These are phyloP conservation scores for Myopa testacea DNA, from an alignment of 2,888 invertebrate genomes.

Conservation along the genomic window DNA sequence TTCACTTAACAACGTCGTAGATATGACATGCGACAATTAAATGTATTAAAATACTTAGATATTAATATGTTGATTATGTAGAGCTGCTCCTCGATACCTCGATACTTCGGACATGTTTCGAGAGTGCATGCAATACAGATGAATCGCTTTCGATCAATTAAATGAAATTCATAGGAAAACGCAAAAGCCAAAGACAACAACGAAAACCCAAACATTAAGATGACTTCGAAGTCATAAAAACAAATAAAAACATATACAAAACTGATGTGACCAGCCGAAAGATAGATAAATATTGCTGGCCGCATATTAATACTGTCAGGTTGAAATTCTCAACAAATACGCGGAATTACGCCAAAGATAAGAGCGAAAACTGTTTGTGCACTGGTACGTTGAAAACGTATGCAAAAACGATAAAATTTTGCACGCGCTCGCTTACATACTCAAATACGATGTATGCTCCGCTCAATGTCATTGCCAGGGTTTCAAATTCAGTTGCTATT, in stretches of 20 bases:
- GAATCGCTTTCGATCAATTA: constrained; percentile 24
- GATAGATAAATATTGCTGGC: constrained; percentile 11
- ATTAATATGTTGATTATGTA: constrained; percentile 7
- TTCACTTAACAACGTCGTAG: constrained; percentile 6
- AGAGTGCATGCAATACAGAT: constrained; percentile 17
- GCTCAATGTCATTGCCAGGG: neutral
- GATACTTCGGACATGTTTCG: neutral
- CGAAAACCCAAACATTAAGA: neutral
- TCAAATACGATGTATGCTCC: neutral
- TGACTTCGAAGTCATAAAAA: neutral
- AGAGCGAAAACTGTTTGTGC: constrained; percentile 40
- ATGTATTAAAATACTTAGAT: constrained; percentile 18
- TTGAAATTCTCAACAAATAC: constrained; percentile 47
- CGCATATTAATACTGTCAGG: constrained; percentile 41
- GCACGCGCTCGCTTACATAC: constrained; percentile 23
- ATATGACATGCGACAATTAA: constrained; percentile 25
- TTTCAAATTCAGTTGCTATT: neutral
- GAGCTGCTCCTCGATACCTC: neutral
- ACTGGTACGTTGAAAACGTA: constrained; percentile 14
- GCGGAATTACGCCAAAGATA: constrained; percentile 53
- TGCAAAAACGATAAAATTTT: constrained; percentile 32
- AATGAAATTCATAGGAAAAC: neutral
- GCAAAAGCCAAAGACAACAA: neutral
- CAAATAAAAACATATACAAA: constrained; percentile 9
- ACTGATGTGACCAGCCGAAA: constrained; percentile 18